Evolutionary conservation across 2,888 invertebrate genomes (phyloP).

Genomic region (Eupithecia insigniata): DNA sequence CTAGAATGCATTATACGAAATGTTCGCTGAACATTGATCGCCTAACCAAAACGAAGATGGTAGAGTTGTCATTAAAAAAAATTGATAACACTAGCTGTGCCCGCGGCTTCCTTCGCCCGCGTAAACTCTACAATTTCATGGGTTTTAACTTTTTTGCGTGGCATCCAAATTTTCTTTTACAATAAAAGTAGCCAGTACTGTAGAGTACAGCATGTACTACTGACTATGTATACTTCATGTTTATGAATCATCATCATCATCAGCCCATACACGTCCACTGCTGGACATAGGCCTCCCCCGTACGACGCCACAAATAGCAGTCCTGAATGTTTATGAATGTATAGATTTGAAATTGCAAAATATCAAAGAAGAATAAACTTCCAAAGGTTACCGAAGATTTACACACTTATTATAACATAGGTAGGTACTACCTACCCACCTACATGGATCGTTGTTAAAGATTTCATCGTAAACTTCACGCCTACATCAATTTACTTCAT

Average conservation of each 20-base stretch:
- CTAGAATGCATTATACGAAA: background rate
- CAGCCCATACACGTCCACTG: too few species aligned
- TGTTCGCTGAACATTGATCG: background rate
- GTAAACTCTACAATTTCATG: background rate
- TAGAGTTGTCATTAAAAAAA: too few species aligned
- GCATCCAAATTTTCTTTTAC: background rate
- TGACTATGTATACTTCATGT: too few species aligned
- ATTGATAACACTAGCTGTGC: too few species aligned
- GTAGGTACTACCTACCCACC: background rate
- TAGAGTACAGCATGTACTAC: too few species aligned
- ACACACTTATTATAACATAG: background rate
- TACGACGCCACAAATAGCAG: too few species aligned
- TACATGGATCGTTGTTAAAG: background rate
- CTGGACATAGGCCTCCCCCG: too few species aligned
- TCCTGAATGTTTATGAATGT: too few species aligned
- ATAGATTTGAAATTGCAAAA: background rate
- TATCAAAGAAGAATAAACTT: background rate
- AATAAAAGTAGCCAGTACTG: background rate
- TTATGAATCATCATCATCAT: too few species aligned
- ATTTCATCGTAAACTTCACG: conserved; percentile 14
- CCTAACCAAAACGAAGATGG: too few species aligned
- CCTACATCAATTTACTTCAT: conserved; percentile 6
- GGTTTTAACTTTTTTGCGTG: background rate
- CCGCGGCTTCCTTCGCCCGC: too few species aligned
- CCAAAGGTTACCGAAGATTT: background rate